These are phyloP conservation scores for Fistularia commersonii DNA, from an alignment of 2,797 vertebrate genomes.

Conservation along the genomic window DNA sequence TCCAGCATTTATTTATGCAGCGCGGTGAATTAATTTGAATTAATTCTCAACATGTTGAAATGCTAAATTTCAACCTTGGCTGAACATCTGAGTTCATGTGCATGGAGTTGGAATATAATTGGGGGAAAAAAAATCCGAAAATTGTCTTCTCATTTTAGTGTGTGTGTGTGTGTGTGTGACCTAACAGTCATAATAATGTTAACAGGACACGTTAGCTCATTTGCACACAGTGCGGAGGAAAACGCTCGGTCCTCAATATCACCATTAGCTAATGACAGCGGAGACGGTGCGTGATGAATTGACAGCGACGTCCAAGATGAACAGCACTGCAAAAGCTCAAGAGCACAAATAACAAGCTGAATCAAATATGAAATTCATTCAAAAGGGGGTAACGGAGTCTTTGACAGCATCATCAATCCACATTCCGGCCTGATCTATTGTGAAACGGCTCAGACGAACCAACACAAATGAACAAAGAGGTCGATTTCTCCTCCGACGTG, in stretches of 20 bases:
- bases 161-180: too few species aligned
- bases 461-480: conserved; percentile 38
- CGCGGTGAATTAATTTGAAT: too few species aligned
- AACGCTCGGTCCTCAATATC: conserved; percentile 21
- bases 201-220: not conserved
- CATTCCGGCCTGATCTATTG: conserved; percentile 52
- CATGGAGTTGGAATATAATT: too few species aligned
- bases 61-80: too few species aligned
- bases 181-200: too few species aligned
- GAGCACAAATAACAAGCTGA: conserved; percentile 55
- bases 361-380: conserved; percentile 67
- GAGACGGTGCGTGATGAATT: conserved; percentile 44
- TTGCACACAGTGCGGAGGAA: not conserved
- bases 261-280: conserved; percentile 29
- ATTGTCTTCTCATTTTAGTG: too few species aligned
- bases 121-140: too few species aligned
- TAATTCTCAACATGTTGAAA: too few species aligned
- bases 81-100: too few species aligned
- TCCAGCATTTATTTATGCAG: too few species aligned
- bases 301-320: conserved; percentile 36
- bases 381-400: conserved; percentile 45
- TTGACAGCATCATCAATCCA: conserved; percentile 60
- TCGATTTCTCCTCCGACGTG: conserved; percentile 23
- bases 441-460: conserved; percentile 42
- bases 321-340: conserved; percentile 27